Base-by-base conservation (phyloP, 2,113 vertebrate species). In the Microcebus griseorufus region DNA sequence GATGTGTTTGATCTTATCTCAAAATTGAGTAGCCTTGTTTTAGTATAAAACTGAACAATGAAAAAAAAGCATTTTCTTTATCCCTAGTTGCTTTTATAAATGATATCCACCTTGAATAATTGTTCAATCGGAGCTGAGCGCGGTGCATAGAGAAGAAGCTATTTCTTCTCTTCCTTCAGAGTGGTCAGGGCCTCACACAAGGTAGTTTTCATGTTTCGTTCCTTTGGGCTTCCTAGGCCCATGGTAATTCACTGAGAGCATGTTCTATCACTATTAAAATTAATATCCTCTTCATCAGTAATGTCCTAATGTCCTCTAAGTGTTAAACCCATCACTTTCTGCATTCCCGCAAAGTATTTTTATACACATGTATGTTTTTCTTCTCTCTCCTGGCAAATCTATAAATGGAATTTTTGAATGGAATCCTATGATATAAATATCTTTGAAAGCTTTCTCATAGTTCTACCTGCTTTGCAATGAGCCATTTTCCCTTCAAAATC, bases 401-500 rank as follows among this genome's bases (percentile, higher is more conserved):
- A 88, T 95, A 97, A 97, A 82, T 97, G 86, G 92, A 69, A 96
- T 94, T 88, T 96, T 85, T 97, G 92, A 97, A 95, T 95, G 94
- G 93, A 94, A 92, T 73, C 93, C 90, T 96, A 14, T 94, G 96
- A 95, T 96, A 95, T 92, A 97, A 97, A 85, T 98, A 95, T 88
- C 89, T 94, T 96, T 96, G 86, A 93, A 96, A 95, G 90, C 96
- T 95, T 93, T 93, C 92, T 95, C 92, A 51, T 64, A 81, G 72
- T 85, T 97, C 93, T 55, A 94, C 96, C 83, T 95, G 92, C 80
- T 96, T 96, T 94, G 80, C 96, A 95, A 92, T 92, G 89, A 96
- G 87, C 80, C 83, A 58, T 93, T 92, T 96, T 93, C 87, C 93
- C 97, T 98, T 98, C 98, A 97, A 92, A 98, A 95, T 96, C 97